Evolutionary conservation across 2,888 invertebrate genomes (phyloP).

Genomic region (Amphipyra tragopoginis): DNA sequence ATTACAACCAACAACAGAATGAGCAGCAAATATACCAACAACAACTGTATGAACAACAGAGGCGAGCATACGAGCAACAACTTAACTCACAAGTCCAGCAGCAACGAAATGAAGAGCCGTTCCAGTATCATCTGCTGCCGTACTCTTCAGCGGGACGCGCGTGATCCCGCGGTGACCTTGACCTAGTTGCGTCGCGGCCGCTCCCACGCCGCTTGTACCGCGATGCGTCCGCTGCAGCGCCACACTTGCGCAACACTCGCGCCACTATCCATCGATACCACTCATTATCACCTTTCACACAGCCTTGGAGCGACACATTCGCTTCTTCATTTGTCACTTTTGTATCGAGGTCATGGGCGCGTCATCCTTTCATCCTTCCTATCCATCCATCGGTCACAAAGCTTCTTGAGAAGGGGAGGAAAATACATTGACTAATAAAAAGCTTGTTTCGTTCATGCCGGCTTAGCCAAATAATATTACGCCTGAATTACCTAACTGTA

Average conservation of each 20-base stretch:
- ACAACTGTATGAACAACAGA: conserved; percentile 51
- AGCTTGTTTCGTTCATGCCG: conserved; percentile 6
- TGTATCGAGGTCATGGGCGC: conserved; percentile 28
- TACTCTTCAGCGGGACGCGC: conserved; percentile 56
- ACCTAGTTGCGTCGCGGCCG: conserved; percentile 70
- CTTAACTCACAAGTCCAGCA: conserved; percentile 14
- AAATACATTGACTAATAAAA: background rate
- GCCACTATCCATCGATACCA: conserved; percentile 25
- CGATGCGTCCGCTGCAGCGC: conserved; percentile 62
- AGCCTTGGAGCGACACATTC: conserved; percentile 19
- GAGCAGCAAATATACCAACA: conserved; percentile 44
- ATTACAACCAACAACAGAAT: conserved; percentile 42
- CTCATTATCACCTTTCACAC: conserved; percentile 48
- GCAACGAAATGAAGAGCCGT: conserved; percentile 62
- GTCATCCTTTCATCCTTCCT: conserved; percentile 26
- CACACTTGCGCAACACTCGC: conserved; percentile 47
- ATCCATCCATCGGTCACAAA: conserved; percentile 23
- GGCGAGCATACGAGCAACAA: conserved; percentile 41
- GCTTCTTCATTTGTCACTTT: conserved; percentile 23
- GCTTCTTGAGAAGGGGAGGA: background rate
- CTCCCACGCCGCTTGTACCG: conserved; percentile 68
- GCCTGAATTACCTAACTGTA: conserved; percentile 13
- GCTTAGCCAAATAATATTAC: conserved; percentile 2
- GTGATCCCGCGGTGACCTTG: conserved; percentile 80
- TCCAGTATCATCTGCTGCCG: conserved; percentile 69